phyloP scores from a whole-genome alignment of 1,140 invertebrate genomes.

The Carposina sasakii region DNA sequence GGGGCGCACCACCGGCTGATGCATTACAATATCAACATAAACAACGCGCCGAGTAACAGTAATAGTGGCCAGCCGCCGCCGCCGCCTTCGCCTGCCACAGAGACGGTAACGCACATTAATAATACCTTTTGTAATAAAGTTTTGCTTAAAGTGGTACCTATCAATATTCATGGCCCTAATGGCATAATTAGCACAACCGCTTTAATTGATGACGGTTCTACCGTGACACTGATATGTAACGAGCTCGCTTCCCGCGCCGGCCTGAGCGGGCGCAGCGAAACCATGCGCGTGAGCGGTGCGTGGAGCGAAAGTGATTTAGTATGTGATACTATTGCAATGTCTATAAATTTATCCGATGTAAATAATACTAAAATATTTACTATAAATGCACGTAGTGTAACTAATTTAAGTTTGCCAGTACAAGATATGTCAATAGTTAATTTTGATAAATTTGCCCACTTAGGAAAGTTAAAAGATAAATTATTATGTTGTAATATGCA shows the following conservation, averaged over 20 bases:
- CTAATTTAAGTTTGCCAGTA: constrained; percentile 16
- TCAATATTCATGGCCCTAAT: background rate
- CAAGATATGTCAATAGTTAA: constrained; percentile 10
- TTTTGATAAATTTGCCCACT: constrained; percentile 6
- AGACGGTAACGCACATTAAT: constrained; percentile 1
- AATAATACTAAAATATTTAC: constrained; percentile 8
- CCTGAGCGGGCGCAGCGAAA: constrained; percentile 1
- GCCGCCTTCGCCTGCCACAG: background rate
- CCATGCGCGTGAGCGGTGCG: constrained; percentile 6
- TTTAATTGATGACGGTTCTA: constrained; percentile 11
- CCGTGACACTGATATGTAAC: constrained; percentile 1
- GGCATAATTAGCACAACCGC: background rate
- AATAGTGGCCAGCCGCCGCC: background rate
- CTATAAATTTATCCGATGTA: background rate
- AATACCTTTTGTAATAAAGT: background rate
- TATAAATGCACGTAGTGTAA: constrained; percentile 15
- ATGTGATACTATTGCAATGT: background rate
- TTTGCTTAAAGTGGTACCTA: constrained; percentile 9
- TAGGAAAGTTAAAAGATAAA: constrained; percentile 12
- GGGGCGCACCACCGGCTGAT: constrained; percentile 13
- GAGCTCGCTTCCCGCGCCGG: background rate
- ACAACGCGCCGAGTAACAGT: background rate
- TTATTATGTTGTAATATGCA: constrained; percentile 8
- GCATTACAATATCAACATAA: constrained; percentile 6
- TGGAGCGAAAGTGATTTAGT: constrained; percentile 9